Base-by-base conservation (phyloP, 2,888 invertebrate genomes). In the Epirrhoe tristata region DNA sequence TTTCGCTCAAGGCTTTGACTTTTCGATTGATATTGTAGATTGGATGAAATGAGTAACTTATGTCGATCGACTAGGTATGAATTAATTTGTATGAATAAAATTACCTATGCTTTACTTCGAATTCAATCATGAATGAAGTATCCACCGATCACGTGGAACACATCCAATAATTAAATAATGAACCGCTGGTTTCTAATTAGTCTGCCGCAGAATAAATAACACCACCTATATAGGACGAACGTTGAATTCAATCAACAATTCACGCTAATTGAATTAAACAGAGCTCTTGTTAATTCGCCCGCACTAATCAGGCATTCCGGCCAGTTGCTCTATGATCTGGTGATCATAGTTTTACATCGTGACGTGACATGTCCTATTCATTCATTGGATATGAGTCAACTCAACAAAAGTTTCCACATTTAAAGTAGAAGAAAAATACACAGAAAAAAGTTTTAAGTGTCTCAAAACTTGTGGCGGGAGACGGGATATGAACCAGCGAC, bases 191-290 rank as follows among this genome's bases (percentile, higher is more conserved):
- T 57, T 62, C 63, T 69, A 65, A 70, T 72, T 70, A 72, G 62
- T 53, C 51, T 5, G 16, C 50, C 61, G 62, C 66, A 58, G 66
- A 66, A 54, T 57, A 66, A 48, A 34, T 31, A 50, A 58, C 14
- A 58, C 50, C 5, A 12, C 8, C 14, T 24, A 52, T 56, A 63
- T 48, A 67, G 60, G 65, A 70, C 63, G 65, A 65, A 62, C 64
- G 52, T 53, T 63, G 48, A 54, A 69, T 69, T 71, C 65, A 74
- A 71, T 74, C 70, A 70, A 69, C 73, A 53, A 70, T 69, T 66
- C 66, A 66, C 63, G 55, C 63, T 58, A 67, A 67, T 67, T 62
- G 58, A 65, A 73, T 71, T 68, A 65, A 65, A 61, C 68, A 67
- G 62, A 48, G 67, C 66, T 55, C 64, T 69, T 52, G 71, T 70